Base-by-base conservation (phyloP, 2,888 invertebrate species). In the Chalcis sispes region DNA sequence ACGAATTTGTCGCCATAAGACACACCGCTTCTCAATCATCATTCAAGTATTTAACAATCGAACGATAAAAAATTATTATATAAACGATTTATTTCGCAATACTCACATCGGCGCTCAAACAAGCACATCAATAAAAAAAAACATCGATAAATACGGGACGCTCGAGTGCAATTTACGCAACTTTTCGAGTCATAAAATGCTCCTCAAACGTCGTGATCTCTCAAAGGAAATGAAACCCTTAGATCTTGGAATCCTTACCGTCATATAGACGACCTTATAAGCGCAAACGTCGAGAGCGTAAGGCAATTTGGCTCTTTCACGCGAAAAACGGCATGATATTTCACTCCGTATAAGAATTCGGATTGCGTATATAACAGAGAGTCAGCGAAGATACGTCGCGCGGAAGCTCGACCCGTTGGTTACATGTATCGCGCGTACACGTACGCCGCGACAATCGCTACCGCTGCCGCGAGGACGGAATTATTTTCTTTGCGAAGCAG, bases 381-480 rank as follows among this genome's bases (percentile, higher is more conserved):
- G n/a, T n/a, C n/a, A n/a, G 46, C 46, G 46, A 29, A 15, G 29
- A 27, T 13, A 23, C 56, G 58, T n/a, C 36, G 32, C 32, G 32
- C 18, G 36, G 20, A 42, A 54, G 54, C 25, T 27, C 18, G 20
- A n/a, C 40, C 20, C 15, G 46, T n/a, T n/a, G n/a, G n/a, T n/a
- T n/a, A n/a, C n/a, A n/a, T n/a, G n/a, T n/a, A n/a, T n/a, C 25
- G 42, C 42, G 52, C 25, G n/a, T n/a, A n/a, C n/a, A 42, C 8
- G 15, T 71, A 73, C 75, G 71, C 78, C 75, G 69, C 27, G 73
- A 75, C 76, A 77, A 62, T 61, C 73, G 54, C 65, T 65, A 59
- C 65, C 66, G 59, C 59, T 66, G 71, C 78, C 79, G 79, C 79
- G 66, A 50, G 80, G 79, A 79, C 77, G 81, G 65, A 65, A 82